Evolutionary conservation across 2,113 vertebrate genomes (phyloP), one percentile per base, ranked within the genome.

Genomic region (Gopherus evgoodei): DNA sequence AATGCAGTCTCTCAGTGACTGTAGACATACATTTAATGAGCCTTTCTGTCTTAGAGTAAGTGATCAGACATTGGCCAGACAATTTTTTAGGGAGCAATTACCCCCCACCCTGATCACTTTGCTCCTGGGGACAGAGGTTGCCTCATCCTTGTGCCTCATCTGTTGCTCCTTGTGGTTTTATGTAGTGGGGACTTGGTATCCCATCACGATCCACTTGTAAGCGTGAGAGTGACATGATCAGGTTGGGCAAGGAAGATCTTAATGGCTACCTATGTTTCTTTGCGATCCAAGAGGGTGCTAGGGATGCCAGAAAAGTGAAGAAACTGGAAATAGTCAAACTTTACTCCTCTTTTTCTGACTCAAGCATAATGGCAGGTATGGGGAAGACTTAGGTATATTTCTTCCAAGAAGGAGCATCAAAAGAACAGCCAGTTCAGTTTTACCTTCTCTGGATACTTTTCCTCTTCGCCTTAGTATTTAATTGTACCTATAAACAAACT

Each of bases 81-180:
- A 11, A 29, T 59, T 29, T 59, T 59, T 59, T 29, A 59, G 27
- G 11, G 27, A 59, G 11, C 11, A 29, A 27, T 29, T 27, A 29
- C 54, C 22, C 25, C 27, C 27, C 57, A 21, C 17, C 11, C 11
- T 11, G 27, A 59, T 59, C 57, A 59, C 29, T 59, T 59, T 59
- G 57, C 57, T 59, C 27, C 57, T 59, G 27, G 11, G 57, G 13
- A 59, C 27, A 59, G 27, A 59, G 57, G 57, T 13, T 59, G 57
- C 27, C 25, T 59, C 27, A 27, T 59, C 50, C 62, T 38, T 11
- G 11, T 29, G 56, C 56, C 7, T 42, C 69, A 29, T 59, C 24
- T 62, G 0, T 54, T 47, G 1, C 2, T 49, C 44, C 47, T 62
- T 50, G 44, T 38, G 21, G 0, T 12, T 3, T 25, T 19, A 31